Evolutionary conservation across 2,888 invertebrate species (phyloP).

Genomic region (Spodoptera picta): DNA sequence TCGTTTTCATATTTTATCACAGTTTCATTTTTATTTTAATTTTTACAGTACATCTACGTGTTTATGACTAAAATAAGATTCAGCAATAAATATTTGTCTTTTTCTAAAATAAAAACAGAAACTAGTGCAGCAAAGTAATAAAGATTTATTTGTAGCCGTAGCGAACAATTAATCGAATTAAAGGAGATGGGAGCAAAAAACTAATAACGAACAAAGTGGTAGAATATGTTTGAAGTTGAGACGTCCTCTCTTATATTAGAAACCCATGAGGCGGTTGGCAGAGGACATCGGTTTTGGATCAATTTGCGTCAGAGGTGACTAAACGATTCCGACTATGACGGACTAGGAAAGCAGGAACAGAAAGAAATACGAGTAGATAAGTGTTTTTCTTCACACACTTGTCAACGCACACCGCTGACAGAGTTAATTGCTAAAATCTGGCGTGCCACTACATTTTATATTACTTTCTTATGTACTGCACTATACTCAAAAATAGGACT

Average conservation of each 20-base stretch:
- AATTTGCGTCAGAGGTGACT: conserved; percentile 54
- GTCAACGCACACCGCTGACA: conserved; percentile 28
- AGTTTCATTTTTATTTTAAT: conserved; percentile 23
- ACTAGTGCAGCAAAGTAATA: background rate
- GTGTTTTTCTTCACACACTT: conserved; percentile 38
- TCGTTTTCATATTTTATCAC: conserved; percentile 19
- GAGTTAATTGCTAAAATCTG: conserved; percentile 47
- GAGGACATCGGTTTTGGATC: conserved; percentile 37
- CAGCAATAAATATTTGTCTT: conserved; percentile 23
- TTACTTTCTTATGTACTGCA: conserved; percentile 27
- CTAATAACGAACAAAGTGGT: conserved; percentile 50
- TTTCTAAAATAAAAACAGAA: conserved; percentile 2
- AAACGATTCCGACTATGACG: conserved; percentile 40
- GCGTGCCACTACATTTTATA: conserved; percentile 34
- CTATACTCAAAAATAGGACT: conserved; percentile 11
- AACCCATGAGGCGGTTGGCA: conserved; percentile 43
- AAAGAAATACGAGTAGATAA: conserved; percentile 46
- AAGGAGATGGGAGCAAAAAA: conserved; percentile 41
- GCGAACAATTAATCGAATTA: conserved; percentile 26
- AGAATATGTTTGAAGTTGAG: conserved; percentile 47
- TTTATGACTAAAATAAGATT: conserved; percentile 13
- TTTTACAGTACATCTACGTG: conserved; percentile 21
- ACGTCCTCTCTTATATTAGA: conserved; percentile 43
- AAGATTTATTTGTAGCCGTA: conserved; percentile 15
- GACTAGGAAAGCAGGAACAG: conserved; percentile 35